Evolutionary conservation across 2,113 vertebrate species (phyloP).

Genomic region (Urocolius indicus): DNA sequence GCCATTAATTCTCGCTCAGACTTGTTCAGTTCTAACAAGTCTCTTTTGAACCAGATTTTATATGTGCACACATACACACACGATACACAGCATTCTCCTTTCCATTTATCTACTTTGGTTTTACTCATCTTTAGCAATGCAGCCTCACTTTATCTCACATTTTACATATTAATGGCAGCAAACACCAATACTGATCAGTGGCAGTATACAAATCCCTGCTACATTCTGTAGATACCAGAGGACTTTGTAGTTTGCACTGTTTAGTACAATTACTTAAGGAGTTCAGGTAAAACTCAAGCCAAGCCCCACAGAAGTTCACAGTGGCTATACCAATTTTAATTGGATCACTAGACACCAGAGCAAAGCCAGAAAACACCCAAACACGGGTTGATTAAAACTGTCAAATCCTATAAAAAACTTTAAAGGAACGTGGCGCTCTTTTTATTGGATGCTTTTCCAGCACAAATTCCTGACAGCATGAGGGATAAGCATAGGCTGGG

Average conservation of each 20-base stretch:
- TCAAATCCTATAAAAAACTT: not conserved
- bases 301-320: not conserved
- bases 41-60: constrained; percentile 49
- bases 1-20: constrained; percentile 65
- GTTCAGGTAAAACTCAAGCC: not conserved
- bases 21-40: constrained; percentile 50
- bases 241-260: not conserved
- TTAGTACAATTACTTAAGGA: not conserved
- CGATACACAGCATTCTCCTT: not conserved
- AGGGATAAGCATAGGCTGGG: not conserved
- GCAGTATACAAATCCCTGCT: not conserved
- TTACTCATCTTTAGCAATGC: not conserved
- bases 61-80: not conserved
- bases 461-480: not conserved
- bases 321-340: not conserved
- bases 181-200: not conserved
- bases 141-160: not conserved
- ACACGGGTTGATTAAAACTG: not conserved
- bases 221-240: not conserved
- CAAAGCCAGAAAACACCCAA: not conserved
- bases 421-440: not conserved
- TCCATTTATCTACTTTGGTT: not conserved
- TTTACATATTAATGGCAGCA: not conserved
- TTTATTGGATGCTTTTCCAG: not conserved
- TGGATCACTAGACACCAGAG: not conserved